These are phyloP conservation scores for Telenomus remus DNA, from an alignment of 1,140 invertebrate genomes.

Conservation along the genomic window DNA sequence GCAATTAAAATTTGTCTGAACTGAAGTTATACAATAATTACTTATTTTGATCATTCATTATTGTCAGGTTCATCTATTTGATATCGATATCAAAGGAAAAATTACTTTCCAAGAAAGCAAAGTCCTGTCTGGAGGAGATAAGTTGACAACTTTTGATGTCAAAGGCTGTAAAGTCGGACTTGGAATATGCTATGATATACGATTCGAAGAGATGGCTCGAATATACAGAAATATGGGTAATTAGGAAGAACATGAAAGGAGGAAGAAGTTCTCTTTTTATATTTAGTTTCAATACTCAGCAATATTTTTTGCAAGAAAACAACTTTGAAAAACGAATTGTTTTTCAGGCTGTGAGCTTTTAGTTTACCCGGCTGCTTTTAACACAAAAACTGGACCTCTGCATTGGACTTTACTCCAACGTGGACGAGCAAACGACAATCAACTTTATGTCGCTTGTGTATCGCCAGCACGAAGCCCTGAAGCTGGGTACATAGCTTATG, in stretches of 20 bases:
- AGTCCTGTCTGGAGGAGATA: conserved; percentile 84
- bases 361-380: conserved; percentile 95
- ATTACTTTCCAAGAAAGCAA: conserved; percentile 96
- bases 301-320: no score
- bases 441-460: conserved; percentile 84
- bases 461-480: conserved; percentile 85
- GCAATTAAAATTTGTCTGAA: not conserved
- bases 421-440: conserved; percentile 90
- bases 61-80: conserved; percentile 91
- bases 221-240: conserved; percentile 86
- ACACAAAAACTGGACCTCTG: conserved; percentile 94
- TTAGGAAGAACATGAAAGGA: no score
- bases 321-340: conserved; percentile 18
- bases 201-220: conserved; percentile 92
- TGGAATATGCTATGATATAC: conserved; percentile 95
- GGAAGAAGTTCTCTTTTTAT: no score
- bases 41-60: conserved; percentile 4
- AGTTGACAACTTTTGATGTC: conserved; percentile 85
- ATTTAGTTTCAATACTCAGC: no score
- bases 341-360: conserved; percentile 86
- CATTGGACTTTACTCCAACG: conserved; percentile 93
- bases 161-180: conserved; percentile 88
- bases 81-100: conserved; percentile 94
- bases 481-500: conserved; percentile 90
- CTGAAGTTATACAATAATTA: no score